Base-by-base conservation (phyloP, 1,140 invertebrate species). In the Arion vulgaris region DNA sequence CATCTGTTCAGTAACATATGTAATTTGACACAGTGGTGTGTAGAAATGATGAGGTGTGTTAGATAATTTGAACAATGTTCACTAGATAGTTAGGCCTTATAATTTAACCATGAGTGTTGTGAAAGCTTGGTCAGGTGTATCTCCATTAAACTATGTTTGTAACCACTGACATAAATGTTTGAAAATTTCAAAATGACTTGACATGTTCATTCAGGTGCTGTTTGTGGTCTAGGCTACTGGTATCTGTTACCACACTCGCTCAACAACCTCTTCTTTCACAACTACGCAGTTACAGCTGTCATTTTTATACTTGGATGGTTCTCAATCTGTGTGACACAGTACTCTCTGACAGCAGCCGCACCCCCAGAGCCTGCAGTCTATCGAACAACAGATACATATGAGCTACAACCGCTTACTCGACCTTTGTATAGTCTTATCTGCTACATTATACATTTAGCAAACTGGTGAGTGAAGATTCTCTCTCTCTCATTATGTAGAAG, bases 361-460 rank as follows among this genome's bases (percentile, higher is more conserved):
- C 92, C 92, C 36, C 91, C 92, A 34, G 93, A 93, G 85, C 88
- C 90, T 45, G 90, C 92, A 23, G 89, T 90, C 11, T 93, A 90
- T 83, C 87, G 89, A 75, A 89, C 92, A 23, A 87, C 90, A 84
- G 92, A 92, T 82, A 87, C 85, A 23, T 90, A 88, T 81, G 91
- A 93, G 82, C 79, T 93, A 49, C 86, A 85, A 74, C 88, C 91
- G 13, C 78, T 93, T 34, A 91, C 86, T 73, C 81, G 92, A 69
- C 89, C 91, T 13, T 88, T 92, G 83, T 92, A 92, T 86, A 84
- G 91, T 38, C 79, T 87, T 39, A 39, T 90, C 0, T 91, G 88
- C 80, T 85, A 87, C 28, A 80, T 81, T 41, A 85, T 91, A 81
- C 87, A 91, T 86, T 72, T 91, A 26, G 41, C 89, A 19, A 75